phyloP scores from a whole-genome alignment of 2,888 invertebrate species.

The Pegoplata infirma region DNA sequence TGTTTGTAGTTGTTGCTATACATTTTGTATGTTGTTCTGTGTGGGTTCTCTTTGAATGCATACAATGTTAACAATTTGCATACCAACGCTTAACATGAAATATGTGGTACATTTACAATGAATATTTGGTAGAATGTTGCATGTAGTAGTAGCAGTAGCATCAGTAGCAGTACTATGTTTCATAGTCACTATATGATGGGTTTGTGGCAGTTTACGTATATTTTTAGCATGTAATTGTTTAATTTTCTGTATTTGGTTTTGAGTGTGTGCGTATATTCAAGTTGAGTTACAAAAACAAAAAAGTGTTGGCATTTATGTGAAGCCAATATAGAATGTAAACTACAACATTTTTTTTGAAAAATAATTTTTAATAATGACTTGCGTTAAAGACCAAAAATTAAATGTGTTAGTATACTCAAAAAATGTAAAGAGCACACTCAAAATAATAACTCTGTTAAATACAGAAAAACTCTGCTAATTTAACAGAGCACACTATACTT shows the following conservation, averaged over 20 bases:
- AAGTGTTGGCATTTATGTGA: constrained; percentile 40
- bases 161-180: no score
- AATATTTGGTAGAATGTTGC: constrained; percentile 30
- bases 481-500: no score
- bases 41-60: constrained; percentile 49
- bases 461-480: no score
- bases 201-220: constrained; percentile 26
- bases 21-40: constrained; percentile 24
- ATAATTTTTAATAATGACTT: background rate
- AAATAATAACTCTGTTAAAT: no score
- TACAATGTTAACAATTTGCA: constrained; percentile 60
- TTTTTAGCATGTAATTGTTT: background rate
- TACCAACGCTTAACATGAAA: constrained; percentile 60
- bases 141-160: no score
- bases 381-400: background rate
- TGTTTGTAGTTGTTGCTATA: constrained; percentile 7
- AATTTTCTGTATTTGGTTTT: constrained; percentile 9
- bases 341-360: constrained; percentile 14
- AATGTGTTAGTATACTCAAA: no score
- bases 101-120: constrained; percentile 55
- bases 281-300: constrained; percentile 16
- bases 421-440: no score
- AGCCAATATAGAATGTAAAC: constrained; percentile 53
- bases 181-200: constrained; percentile 6
- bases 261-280: constrained; percentile 13